Conservation (phyloP, 2,888 invertebrate genomes). For the Gnatocerus cornutus region DNA sequence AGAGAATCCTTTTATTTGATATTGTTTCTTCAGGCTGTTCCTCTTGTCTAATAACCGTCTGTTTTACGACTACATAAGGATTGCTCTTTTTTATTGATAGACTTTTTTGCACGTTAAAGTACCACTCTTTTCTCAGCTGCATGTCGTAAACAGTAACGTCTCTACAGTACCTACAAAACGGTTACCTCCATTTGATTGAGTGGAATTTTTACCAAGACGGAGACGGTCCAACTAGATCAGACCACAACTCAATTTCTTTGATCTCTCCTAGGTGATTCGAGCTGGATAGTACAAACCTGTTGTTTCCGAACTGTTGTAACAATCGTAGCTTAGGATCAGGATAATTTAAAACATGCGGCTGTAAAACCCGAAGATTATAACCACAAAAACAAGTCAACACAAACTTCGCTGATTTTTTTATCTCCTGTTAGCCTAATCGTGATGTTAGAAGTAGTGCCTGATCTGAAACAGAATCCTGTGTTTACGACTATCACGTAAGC, state of each 20-base stretch:
- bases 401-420: neutral
- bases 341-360: conserved; percentile 63
- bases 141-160: conserved; percentile 58
- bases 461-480: conserved; percentile 35
- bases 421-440: conserved; percentile 21
- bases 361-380: conserved; percentile 6
- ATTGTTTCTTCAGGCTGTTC: no score
- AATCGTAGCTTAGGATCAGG: conserved; percentile 60
- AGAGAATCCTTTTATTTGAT: no score
- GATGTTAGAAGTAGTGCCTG: conserved; percentile 47
- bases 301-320: conserved; percentile 56
- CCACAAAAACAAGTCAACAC: no score
- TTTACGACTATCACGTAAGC: conserved; percentile 41
- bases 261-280: conserved; percentile 58
- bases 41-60: no score
- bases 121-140: conserved; percentile 55
- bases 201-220: conserved; percentile 57
- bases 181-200: neutral
- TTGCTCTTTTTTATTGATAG: neutral
- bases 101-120: conserved; percentile 53
- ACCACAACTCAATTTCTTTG: conserved; percentile 60
- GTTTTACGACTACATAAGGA: no score
- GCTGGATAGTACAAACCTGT: conserved; percentile 60
- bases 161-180: conserved; percentile 56
- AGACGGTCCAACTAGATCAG: conserved; percentile 58